phyloP scores from a whole-genome alignment of 2,797 vertebrate species.

The Leucoraja ocellata region DNA sequence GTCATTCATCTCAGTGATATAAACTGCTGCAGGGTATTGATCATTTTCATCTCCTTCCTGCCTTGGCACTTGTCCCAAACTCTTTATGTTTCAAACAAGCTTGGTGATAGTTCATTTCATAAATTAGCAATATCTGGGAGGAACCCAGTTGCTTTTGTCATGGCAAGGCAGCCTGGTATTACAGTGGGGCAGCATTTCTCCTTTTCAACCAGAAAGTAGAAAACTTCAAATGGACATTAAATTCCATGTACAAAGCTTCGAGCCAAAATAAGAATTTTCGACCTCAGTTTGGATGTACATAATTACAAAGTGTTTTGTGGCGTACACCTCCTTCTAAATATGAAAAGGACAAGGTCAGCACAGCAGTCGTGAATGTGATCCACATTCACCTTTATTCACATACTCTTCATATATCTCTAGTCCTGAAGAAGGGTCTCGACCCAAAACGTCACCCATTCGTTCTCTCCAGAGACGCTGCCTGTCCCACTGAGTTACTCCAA shows the following conservation, averaged over 20 bases:
- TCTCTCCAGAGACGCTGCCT: no score
- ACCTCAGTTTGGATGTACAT: neutral
- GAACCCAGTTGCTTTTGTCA: neutral
- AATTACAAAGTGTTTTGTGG: neutral
- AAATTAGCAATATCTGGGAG: slow-evolving; percentile 11
- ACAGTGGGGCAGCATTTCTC: neutral
- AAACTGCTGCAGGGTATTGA: neutral
- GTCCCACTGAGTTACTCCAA: no score
- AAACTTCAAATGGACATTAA: neutral
- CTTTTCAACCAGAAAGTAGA: neutral
- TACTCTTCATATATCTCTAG: no score
- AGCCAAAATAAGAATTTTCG: no score
- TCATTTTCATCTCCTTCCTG: slow-evolving; percentile 28
- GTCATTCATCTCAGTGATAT: slow-evolving; percentile 6
- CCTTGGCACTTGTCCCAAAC: neutral
- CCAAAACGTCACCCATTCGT: no score
- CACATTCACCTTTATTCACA: neutral
- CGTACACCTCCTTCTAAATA: neutral
- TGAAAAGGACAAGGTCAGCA: neutral
- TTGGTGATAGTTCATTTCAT: neutral
- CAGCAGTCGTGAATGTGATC: neutral
- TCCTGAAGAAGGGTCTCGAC: no score
- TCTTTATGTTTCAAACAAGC: neutral
- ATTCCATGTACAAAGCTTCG: neutral
- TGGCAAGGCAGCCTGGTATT: neutral